Evolutionary conservation across 2,888 invertebrate genomes (phyloP), one percentile per base, ranked within the genome.

Genomic region (Tuberolachnus salignus): DNA sequence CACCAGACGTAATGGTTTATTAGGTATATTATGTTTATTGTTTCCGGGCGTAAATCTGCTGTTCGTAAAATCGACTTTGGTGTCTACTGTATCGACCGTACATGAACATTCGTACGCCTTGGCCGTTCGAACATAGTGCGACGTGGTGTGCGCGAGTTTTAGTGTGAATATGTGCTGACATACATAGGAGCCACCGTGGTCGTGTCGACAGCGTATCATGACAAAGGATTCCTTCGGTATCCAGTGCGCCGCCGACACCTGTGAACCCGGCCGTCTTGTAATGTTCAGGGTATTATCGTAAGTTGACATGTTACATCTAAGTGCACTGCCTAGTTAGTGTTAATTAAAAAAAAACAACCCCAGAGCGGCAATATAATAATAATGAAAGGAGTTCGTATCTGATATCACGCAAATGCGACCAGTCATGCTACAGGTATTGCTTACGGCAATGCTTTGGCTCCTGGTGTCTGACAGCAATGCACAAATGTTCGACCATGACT

Each of bases 391-490:
- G 49, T 66, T 34, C 21, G 26, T 57, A 61, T 78, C 69, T 78
- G 78, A 78, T 78, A 67, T 69, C 78, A 23, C 59, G 67, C 69
- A 75, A 75, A 75, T 66, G 75, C 75, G 75, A 66, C 78, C 78
- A 78, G 78, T 67, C 69, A 78, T 78, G 78, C 78, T 42, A 69
- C 69, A 69, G 59, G 78, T 78, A 78, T 78, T 78, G 78, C 78
- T 78, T 42, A 14, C 59, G 51, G 67, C 78, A 59, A 69, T 69
- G 51, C 59, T 78, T 49, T 78, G 78, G 78, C 78, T 78, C 49
- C 67, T 78, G 67, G 69, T 78, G 78, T 78, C 67, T 46, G 69
- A 69, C 34, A 44, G 78, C 49, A 69, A 59, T 69, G 67, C 69
- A 14, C 75, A 78, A 67, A 69, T 61, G 69, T 69, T 69, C 51